These are phyloP conservation scores for Pica pica DNA, from an alignment of 2,113 vertebrate genomes.

Conservation along the genomic window DNA sequence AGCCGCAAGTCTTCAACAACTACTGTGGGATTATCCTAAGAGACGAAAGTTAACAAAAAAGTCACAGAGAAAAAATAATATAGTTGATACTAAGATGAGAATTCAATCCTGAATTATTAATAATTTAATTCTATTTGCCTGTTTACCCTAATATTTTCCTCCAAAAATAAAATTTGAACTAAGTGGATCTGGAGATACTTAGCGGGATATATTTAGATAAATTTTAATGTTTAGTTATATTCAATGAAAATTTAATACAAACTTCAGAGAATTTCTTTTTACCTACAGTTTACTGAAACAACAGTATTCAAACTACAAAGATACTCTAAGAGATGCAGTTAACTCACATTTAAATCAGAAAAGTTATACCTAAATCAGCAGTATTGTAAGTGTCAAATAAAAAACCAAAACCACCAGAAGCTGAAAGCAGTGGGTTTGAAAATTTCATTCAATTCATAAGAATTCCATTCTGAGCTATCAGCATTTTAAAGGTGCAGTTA, in stretches of 20 bases:
- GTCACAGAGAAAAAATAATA: neutral
- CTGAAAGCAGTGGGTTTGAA: neutral
- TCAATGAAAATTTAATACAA: neutral
- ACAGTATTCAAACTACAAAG: neutral
- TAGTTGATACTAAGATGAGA: neutral
- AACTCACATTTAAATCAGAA: neutral
- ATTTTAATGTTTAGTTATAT: neutral
- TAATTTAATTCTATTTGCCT: neutral
- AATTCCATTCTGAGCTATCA: neutral
- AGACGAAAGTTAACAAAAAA: neutral
- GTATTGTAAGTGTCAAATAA: neutral
- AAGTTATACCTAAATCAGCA: neutral
- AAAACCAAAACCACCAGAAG: neutral
- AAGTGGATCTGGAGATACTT: neutral
- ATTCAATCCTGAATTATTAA: neutral
- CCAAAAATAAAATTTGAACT: neutral
- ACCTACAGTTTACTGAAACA: neutral
- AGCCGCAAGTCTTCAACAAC: constrained; percentile 94
- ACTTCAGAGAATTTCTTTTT: neutral
- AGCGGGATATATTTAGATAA: neutral
- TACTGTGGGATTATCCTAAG: constrained; percentile 92
- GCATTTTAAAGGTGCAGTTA: neutral
- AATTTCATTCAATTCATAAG: neutral
- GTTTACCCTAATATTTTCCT: neutral
- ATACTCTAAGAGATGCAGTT: neutral